Evolutionary conservation across 2,797 vertebrate species (phyloP), one percentile per base, ranked within the genome.

Genomic region (Anguilla obscura): DNA sequence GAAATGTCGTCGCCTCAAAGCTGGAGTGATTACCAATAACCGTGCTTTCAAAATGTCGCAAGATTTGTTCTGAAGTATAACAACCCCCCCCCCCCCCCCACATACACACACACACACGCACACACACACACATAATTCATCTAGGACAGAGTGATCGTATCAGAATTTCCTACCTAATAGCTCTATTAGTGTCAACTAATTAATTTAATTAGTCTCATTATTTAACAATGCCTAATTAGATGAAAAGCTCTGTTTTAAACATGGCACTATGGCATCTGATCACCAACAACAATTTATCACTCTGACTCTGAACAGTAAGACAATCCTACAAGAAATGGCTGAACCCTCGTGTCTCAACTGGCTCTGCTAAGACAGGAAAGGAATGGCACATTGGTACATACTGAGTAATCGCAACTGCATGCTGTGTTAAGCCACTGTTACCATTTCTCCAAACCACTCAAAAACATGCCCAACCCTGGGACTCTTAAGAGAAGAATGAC

Each of bases 321-420:
- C 79, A 82, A 10, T 50, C 4, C 33, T 24, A 48, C 45, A 82
- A 8, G 27, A 45, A 1, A 50, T 82, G 40, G 18, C 21, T 24
- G 7, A 82, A 82, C 45, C 50, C 40, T 45, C 45, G n/a, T n/a
- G 27, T 82, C 79, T 82, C 40, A 74, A 16, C 6, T 48, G 21
- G 18, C 5, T 45, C 33, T 80, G 3, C 45, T 8, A n/a, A 40
- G 89, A 88, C 90, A 89, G 90, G 16, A 16, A 45, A 21, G 74
- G 74, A 79, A 9, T 36, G 74, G 87, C 87, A 91, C 85, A 84
- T 9, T 86, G 89, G 89, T 76, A 56, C 89, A 88, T 50, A 24
- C 40, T 50, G 79, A 82, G 79, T 85, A 86, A 89, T 86, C 76
- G 91, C 85, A 86, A 83, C 27, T 63, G 45, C 36, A 87, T 0